Evolutionary conservation across 2,113 vertebrate genomes (phyloP).

Genomic region (Aramus guarauna): DNA sequence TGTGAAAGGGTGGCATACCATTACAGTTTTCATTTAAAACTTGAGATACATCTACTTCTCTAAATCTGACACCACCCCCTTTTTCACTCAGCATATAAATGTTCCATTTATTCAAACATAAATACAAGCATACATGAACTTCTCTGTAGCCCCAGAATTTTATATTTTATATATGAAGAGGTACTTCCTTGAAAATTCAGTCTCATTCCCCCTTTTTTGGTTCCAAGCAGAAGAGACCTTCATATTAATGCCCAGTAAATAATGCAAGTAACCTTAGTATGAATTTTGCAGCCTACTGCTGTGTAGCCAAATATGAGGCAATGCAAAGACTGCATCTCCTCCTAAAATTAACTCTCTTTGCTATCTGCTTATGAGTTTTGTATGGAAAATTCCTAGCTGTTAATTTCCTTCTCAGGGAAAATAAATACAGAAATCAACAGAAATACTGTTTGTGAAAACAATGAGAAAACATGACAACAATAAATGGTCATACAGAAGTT

Average conservation of each 20-base stretch:
- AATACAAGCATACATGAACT: neutral
- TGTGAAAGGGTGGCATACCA: too few relatives aligned
- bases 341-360: neutral
- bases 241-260: neutral
- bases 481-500: slow-evolving; percentile 66
- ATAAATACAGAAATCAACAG: neutral
- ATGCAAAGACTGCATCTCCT: neutral
- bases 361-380: neutral
- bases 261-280: neutral
- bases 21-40: too few relatives aligned
- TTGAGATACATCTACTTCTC: too few relatives aligned
- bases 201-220: neutral
- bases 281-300: neutral
- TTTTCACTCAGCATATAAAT: neutral
- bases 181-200: neutral
- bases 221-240: neutral
- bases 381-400: neutral
- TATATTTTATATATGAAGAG: neutral
- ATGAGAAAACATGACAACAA: slow-evolving; percentile 39
- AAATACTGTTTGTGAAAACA: neutral
- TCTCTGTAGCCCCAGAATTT: too few relatives aligned
- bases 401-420: neutral
- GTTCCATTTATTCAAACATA: neutral
- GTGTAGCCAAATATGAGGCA: neutral
- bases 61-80: neutral